Evolutionary conservation across 1,140 invertebrate genomes (phyloP).

Genomic region (Contarinia nasturtii): DNA sequence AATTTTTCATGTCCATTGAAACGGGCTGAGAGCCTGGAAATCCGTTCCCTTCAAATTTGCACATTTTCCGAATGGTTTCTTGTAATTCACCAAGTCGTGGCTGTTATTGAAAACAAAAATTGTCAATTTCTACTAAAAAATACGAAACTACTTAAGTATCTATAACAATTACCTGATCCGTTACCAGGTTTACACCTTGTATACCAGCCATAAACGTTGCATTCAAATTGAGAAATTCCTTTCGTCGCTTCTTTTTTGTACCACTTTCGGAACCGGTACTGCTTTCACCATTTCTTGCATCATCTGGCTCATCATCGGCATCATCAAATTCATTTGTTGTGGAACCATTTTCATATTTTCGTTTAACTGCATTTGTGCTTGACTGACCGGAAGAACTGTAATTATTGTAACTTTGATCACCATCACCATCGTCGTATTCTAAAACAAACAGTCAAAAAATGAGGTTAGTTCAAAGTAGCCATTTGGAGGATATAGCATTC

Average conservation of each 20-base stretch:
- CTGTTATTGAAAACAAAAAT: slow-evolving; percentile 22
- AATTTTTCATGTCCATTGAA: slow-evolving; percentile 79
- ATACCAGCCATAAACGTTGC: slow-evolving; percentile 66
- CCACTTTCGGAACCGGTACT: slow-evolving; percentile 1
- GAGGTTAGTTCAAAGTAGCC: too few relatives aligned
- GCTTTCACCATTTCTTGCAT: background rate
- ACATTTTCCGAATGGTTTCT: slow-evolving; percentile 58
- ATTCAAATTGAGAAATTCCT: slow-evolving; percentile 28
- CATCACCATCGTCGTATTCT: slow-evolving; percentile 13
- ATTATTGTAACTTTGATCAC: background rate
- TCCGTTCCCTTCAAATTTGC: slow-evolving; percentile 53
- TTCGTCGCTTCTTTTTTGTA: slow-evolving; percentile 17
- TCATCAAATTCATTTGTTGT: background rate
- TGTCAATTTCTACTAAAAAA: too few relatives aligned
- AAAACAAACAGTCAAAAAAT: too few relatives aligned
- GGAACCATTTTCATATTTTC: too few relatives aligned
- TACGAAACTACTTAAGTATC: background rate
- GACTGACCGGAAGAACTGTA: too few relatives aligned
- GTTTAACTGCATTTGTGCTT: too few relatives aligned
- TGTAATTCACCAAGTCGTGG: slow-evolving; percentile 49
- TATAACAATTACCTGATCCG: slow-evolving; percentile 9
- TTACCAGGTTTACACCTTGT: slow-evolving; percentile 37
- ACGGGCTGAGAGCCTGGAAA: slow-evolving; percentile 96
- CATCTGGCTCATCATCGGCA: background rate
- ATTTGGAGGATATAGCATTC: too few relatives aligned